A percentile compares a stretch with the other conserved stretches of the same genome.
These are phyloP conservation scores for Zaprionus taronus DNA, from an alignment of 1,140 invertebrate genomes.

Conservation along the genomic window DNA sequence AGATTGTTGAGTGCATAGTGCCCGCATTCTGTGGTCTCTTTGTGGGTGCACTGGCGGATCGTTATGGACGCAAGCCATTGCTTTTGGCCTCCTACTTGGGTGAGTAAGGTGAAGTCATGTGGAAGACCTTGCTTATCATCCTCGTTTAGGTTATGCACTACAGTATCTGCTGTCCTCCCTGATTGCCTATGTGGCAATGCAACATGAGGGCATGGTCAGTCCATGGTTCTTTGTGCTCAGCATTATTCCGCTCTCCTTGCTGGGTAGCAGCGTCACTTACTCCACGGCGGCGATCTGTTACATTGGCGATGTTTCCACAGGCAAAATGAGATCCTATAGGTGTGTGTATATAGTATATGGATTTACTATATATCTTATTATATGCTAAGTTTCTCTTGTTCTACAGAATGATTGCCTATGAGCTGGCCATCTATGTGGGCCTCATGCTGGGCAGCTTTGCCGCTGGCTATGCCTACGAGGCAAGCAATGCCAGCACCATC, in stretches of 20 bases:
- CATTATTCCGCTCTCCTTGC: conserved; percentile 85
- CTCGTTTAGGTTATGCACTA: conserved; percentile 58
- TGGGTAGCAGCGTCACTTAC: conserved; percentile 86
- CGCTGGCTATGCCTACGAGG: conserved; percentile 83
- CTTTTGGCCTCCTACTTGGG: conserved; percentile 85
- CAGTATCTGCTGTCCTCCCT: conserved; percentile 67
- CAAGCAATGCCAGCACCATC: conserved; percentile 51
- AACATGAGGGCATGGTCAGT: conserved; percentile 71
- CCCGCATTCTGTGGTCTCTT: conserved; percentile 88
- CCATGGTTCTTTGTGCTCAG: conserved; percentile 87
- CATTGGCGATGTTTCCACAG: conserved; percentile 87
- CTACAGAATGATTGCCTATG: conserved; percentile 87
- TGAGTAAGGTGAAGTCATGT: conserved; percentile 19
- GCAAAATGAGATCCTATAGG: conserved; percentile 85
- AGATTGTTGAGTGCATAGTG: conserved; percentile 85
- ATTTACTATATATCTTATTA: neutral
- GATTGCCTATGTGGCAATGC: conserved; percentile 77
- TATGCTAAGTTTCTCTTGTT: neutral
- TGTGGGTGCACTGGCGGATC: conserved; percentile 90
- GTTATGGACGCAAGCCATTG: conserved; percentile 88
- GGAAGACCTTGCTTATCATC: neutral
- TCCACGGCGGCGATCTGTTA: conserved; percentile 87
- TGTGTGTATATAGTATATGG: conserved; percentile 18
- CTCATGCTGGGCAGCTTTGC: conserved; percentile 86
- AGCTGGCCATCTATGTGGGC: conserved; percentile 86